A percentile compares a stretch with the other conserved stretches of the same genome.
phyloP scores from a whole-genome alignment of 2,113 vertebrate species.

The Apistogramma diplotaenia region DNA sequence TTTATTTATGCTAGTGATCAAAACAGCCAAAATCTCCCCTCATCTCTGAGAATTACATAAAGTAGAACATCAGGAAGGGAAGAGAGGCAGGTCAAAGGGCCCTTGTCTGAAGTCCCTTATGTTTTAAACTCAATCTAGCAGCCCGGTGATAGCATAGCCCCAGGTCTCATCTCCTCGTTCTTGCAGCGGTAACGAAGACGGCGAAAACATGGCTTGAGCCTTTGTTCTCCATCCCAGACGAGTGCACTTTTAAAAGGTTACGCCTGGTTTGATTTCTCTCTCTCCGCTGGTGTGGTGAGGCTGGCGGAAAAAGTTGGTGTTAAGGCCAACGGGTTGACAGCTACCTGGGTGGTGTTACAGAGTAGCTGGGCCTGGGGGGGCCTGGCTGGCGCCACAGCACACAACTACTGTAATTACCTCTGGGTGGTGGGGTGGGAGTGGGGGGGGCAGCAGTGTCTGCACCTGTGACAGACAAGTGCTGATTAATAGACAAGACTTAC shows the following conservation, averaged over 20 bases:
- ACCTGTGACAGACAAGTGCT: conserved; percentile 67
- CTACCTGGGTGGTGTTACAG: conserved; percentile 71
- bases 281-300: conserved; percentile 42
- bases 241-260: conserved; percentile 67
- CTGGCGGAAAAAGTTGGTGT: conserved; percentile 48
- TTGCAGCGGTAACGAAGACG: conserved; percentile 42
- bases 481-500: conserved; percentile 67
- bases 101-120: conserved; percentile 44
- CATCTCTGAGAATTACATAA: conserved; percentile 6
- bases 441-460: conserved; percentile 42
- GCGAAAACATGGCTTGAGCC: conserved; percentile 47
- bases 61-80: conserved; percentile 25
- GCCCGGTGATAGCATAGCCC: conserved; percentile 36
- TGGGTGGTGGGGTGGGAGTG: conserved; percentile 28
- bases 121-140: conserved; percentile 64
- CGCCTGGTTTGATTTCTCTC: conserved; percentile 66
- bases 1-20: not conserved
- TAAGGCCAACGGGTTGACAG: conserved; percentile 70
- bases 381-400: conserved; percentile 67
- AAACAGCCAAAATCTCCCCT: conserved; percentile 34
- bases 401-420: conserved; percentile 76
- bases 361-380: conserved; percentile 57
- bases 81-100: conserved; percentile 45
- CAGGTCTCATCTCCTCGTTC: conserved; percentile 36
- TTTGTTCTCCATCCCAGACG: conserved; percentile 58